Evolutionary conservation across 2,113 vertebrate genomes (phyloP).

Genomic region (Xenopus laevis): DNA sequence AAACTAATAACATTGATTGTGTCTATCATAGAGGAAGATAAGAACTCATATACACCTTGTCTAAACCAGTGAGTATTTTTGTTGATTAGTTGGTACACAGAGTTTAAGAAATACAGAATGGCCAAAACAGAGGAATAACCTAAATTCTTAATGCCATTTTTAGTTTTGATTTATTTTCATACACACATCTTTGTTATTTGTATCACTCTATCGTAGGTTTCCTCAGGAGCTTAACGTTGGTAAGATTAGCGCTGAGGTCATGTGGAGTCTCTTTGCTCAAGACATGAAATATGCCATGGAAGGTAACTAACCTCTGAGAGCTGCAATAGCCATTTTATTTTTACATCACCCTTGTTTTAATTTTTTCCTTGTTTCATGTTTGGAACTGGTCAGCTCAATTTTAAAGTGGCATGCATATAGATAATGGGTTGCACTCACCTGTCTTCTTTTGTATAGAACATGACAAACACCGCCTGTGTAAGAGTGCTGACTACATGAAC

Average conservation of each 20-base stretch:
- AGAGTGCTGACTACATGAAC: slow-evolving; percentile 99
- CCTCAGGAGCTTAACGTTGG: slow-evolving; percentile 94
- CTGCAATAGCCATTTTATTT: neutral
- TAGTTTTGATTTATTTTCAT: too few relatives aligned
- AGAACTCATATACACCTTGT: slow-evolving; percentile 96
- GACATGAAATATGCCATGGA: slow-evolving; percentile 99
- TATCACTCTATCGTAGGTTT: slow-evolving; percentile 59
- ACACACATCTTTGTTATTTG: neutral
- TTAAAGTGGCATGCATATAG: too few relatives aligned
- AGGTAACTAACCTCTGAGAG: slow-evolving; percentile 69
- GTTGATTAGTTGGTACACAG: neutral
- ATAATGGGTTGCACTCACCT: neutral
- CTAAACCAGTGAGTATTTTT: slow-evolving; percentile 86
- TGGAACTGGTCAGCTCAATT: too few relatives aligned
- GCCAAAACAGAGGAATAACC: too few relatives aligned
- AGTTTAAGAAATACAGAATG: too few relatives aligned
- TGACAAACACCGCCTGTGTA: slow-evolving; percentile 93
- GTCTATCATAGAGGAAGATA: slow-evolving; percentile 97
- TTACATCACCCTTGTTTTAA: too few relatives aligned
- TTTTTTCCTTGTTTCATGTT: too few relatives aligned
- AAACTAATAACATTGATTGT: slow-evolving; percentile 98
- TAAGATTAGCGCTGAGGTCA: slow-evolving; percentile 96
- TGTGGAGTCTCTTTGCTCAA: slow-evolving; percentile 98
- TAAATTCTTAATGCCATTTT: too few relatives aligned
- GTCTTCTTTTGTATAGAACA: slow-evolving; percentile 69